Base-by-base conservation (phyloP, 2,888 invertebrate species). In the Ametastegia equiseti region DNA sequence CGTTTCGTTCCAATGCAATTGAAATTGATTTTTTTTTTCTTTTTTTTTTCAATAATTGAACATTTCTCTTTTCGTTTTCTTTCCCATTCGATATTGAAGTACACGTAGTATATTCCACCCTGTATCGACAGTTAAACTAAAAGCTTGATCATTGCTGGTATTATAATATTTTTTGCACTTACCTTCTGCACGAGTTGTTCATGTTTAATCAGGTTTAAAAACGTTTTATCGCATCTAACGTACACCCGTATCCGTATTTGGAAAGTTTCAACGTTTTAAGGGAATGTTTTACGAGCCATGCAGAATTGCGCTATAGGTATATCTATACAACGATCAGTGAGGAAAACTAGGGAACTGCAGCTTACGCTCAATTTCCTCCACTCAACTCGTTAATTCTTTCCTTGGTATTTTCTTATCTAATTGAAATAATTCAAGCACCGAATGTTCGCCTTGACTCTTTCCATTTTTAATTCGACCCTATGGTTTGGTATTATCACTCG, bases 381-480 rank as follows among this genome's bases (percentile, higher is more conserved):
- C 27, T 15, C 75, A 36, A 54, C 42, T 63, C 45, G 60, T 13
- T 39, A 13, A 23, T 60, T n/a, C n/a, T 63, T 39, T 78, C 47
- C 73, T 42, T 33, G 60, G 60, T 27, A 78, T 78, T 78, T 63
- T 63, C 60, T 78, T 63, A 63, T 36, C 27, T 78, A 78, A 78
- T 78, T 78, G 78, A 78, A 78, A 78, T 60, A 60, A 78, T 78
- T 60, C 78, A 39, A 27, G 27, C n/a, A 39, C 39, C 19, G 54
- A 54, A 33, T 75, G 19, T 50, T 36, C 39, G 54, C 33, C n/a
- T 71, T n/a, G n/a, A 71, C 30, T 6, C 11, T 33, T 54, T 75
- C 7, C 36, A 13, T 54, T 75, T 36, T 1, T 36, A 54, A 75
- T 45, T 75, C 54, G n/a, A 54, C 23, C 6, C 50, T 15, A 4